phyloP scores from a whole-genome alignment of 2,113 vertebrate species.

The Sylvilagus bachmani region DNA sequence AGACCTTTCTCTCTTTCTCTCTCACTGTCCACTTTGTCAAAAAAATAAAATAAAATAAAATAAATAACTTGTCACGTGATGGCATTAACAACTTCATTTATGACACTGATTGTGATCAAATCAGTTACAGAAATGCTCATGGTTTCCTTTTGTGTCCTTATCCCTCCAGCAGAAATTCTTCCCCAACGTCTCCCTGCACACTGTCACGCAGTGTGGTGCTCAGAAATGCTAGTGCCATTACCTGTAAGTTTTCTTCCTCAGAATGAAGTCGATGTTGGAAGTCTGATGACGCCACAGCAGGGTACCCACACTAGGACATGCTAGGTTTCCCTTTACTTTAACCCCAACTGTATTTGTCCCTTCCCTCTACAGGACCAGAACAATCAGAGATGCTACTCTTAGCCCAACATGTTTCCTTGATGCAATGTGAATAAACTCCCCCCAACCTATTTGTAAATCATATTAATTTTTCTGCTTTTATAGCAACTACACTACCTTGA shows the following conservation, averaged over 20 bases:
- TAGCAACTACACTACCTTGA: background rate
- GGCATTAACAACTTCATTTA: background rate
- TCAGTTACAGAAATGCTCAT: background rate
- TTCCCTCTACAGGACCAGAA: background rate
- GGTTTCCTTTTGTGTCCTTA: background rate
- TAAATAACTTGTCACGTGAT: background rate
- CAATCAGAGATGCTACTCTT: background rate
- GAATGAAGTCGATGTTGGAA: background rate
- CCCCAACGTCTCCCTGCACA: background rate
- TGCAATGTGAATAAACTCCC: background rate
- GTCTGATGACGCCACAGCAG: accelerated
- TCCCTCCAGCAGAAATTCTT: background rate
- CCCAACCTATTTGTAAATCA: background rate
- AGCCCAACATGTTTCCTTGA: background rate
- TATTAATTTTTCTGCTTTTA: background rate
- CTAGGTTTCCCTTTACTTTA: background rate
- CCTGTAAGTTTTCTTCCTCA: background rate
- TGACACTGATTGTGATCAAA: background rate
- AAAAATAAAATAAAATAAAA: no score
- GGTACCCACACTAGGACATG: accelerated
- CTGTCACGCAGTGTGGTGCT: background rate
- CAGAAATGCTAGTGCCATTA: background rate
- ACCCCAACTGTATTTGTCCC: background rate
- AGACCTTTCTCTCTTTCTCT: no score
- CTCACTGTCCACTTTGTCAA: no score